Conservation (phyloP, 2,113 vertebrate species). For the Rhadina sibilatrix region DNA sequence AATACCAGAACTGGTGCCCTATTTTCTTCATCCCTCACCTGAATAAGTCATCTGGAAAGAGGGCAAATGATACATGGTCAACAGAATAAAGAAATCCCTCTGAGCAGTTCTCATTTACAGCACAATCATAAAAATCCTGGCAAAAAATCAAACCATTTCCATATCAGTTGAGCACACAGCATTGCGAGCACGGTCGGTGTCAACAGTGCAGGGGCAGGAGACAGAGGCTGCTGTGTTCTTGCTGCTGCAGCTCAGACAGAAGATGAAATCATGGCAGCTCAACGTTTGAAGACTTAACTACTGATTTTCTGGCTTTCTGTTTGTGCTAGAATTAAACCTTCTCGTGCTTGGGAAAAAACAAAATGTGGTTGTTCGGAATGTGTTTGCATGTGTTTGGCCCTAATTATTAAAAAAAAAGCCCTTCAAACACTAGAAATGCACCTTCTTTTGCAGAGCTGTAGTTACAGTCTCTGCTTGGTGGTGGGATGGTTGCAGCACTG, state of each 20-base stretch:
- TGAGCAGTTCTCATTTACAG: not conserved
- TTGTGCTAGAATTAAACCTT: not conserved
- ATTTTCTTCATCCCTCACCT: not conserved
- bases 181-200: not conserved
- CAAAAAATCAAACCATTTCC: not conserved
- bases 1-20: not conserved
- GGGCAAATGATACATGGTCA: not conserved
- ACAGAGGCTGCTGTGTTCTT: slow-evolving; percentile 45
- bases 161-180: not conserved
- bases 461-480: not conserved
- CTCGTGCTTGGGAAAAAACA: not conserved
- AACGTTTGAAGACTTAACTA: slow-evolving; percentile 10
- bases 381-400: not conserved
- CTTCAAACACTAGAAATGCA: not conserved
- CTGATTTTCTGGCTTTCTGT: slow-evolving; percentile 16
- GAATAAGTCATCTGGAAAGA: not conserved
- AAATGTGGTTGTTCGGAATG: not conserved
- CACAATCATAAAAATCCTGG: not conserved
- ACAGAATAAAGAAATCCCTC: not conserved
- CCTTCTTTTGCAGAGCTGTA: not conserved
- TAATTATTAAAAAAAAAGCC: not conserved
- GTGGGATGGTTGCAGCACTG: not conserved
- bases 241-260: not conserved
- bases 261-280: slow-evolving; percentile 32
- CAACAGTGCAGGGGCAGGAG: slow-evolving; percentile 1